Evolutionary conservation across 2,888 invertebrate genomes (phyloP), one percentile per base, ranked within the genome.

Genomic region (Eumerus sabulonum): DNA sequence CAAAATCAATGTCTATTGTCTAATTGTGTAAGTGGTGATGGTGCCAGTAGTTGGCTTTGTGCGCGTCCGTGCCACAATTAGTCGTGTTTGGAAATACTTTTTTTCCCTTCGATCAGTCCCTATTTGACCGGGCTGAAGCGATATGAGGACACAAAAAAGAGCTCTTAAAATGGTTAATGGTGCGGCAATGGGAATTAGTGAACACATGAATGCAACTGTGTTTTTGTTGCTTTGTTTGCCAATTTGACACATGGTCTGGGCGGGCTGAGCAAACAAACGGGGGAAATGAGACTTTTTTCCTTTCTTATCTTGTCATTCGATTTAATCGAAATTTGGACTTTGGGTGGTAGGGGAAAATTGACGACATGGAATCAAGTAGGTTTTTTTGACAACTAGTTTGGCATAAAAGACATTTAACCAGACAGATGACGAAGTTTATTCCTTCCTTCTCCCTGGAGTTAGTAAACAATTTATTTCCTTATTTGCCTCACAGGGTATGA

Each of bases 1-100:
- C 68, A 64, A 60, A 79, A 79, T 79, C 74, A 79, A 79, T 74
- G 64, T 64, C 68, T 68, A 64, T 79, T 79, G 79, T 79, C 68
- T 74, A 74, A 79, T 74, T 70, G 73, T 62, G 27, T 27, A 27
- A 70, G 68, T 48, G 79, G 68, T 27, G 27, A 27, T 27, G 27
- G 27, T 27, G 27, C 7, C 7, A 27, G 27, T 51, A 48, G 63
- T 40, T 42, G 54, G 35, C 51, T 62, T 72, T 72, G 76, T 66
- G 53, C 42, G 60, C 40, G 40, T 35, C 27, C 35, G 18, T 60
- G 19, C 72, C 63, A 59, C 77, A 77, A 73, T 77, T 77, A 77
- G 72, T 63, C 62, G 51, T 67, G 45, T 67, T 73, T 73, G 57
- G 57, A 73, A 27, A 27, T 27, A 4, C 3, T 27, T 27, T 67